Evolutionary conservation across 2,113 vertebrate species (phyloP).

Genomic region (Stegostoma tigrinum): DNA sequence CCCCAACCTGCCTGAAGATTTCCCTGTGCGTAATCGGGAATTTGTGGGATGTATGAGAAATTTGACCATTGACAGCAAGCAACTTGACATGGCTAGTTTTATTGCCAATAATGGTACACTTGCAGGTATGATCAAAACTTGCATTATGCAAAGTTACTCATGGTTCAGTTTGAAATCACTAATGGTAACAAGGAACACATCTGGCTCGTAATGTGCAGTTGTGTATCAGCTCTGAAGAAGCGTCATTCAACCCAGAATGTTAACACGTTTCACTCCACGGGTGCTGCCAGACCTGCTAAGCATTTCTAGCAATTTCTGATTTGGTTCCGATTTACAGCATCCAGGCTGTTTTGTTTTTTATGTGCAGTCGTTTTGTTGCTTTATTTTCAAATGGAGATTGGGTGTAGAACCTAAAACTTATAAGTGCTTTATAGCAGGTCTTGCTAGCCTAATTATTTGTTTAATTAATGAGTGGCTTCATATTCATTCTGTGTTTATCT

Average conservation of each 20-base stretch:
- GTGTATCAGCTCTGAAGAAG: no score
- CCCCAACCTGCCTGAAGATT: conserved; percentile 89
- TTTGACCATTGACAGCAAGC: conserved; percentile 77
- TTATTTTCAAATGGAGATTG: background rate
- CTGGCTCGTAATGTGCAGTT: background rate
- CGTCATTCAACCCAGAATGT: no score
- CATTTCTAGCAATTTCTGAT: no score
- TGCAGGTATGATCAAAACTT: conserved; percentile 59
- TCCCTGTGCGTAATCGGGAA: conserved; percentile 83
- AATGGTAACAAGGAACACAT: background rate
- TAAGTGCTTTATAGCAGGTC: background rate
- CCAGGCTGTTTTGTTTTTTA: no score
- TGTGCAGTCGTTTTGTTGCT: no score
- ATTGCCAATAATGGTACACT: conserved; percentile 91
- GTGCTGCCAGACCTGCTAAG: no score
- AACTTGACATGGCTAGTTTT: conserved; percentile 82
- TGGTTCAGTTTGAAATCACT: background rate
- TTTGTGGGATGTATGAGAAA: conserved; percentile 93
- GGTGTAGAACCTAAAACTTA: no score
- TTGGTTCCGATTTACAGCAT: no score
- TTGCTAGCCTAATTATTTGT: background rate
- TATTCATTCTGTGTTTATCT: background rate
- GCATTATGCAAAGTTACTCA: background rate
- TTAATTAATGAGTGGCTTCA: background rate
- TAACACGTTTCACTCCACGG: no score